Evolutionary conservation across 2,113 vertebrate species (phyloP).

Genomic region (Anser brachyrhynchus): DNA sequence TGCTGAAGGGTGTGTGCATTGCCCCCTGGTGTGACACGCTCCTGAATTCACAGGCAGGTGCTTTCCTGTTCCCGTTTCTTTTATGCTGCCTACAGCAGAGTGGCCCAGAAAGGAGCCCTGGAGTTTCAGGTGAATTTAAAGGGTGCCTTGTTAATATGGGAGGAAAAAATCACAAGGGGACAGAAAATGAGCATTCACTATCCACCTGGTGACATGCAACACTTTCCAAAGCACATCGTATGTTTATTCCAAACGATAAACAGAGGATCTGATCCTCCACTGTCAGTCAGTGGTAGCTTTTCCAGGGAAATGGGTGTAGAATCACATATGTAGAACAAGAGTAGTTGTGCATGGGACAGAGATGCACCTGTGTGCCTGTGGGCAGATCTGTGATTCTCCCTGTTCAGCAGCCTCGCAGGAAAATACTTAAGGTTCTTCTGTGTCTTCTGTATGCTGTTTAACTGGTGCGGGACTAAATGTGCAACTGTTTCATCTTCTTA

Average conservation of each 20-base stretch:
- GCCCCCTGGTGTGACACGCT: neutral
- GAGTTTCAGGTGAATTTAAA: neutral
- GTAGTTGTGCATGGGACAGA: neutral
- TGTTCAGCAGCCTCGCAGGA: neutral
- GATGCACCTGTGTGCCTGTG: accelerated
- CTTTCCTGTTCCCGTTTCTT: neutral
- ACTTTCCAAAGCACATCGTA: neutral
- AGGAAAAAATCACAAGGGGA: neutral
- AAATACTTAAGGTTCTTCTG: neutral
- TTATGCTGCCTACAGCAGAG: neutral
- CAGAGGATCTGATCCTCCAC: neutral
- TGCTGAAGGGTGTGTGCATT: neutral
- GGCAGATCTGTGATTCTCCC: neutral
- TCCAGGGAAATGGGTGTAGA: neutral
- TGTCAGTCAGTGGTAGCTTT: neutral
- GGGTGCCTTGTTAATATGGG: neutral
- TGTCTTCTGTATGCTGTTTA: neutral
- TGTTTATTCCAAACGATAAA: neutral
- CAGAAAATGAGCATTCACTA: neutral
- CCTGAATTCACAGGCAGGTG: neutral
- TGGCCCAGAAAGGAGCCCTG: neutral
- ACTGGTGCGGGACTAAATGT: neutral
- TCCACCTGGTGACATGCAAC: neutral
- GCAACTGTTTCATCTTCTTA: neutral
- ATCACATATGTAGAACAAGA: neutral